These are phyloP conservation scores for Galerucella pusilla DNA, from an alignment of 2,888 invertebrate species.

Conservation along the genomic window DNA sequence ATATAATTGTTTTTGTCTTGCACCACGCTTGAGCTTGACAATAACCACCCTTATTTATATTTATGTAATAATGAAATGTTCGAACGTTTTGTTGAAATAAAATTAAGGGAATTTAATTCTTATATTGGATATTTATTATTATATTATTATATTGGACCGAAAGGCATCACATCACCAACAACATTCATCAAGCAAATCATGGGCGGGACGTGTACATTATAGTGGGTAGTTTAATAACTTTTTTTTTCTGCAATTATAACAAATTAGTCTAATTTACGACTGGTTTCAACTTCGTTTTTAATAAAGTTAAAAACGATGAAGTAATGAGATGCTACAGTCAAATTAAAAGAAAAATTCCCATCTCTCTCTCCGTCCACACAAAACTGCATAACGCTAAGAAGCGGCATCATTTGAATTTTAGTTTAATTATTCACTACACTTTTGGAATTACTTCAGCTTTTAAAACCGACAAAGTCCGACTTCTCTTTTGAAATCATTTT, in stretches of 20 bases:
- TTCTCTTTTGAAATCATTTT: conserved; percentile 1
- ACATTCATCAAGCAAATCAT: not conserved
- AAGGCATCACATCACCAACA: not conserved
- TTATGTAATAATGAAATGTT: no score
- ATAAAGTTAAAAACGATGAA: conserved; percentile 10
- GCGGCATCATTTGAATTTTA: conserved; percentile 4
- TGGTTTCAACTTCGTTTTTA: not conserved
- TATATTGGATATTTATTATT: no score
- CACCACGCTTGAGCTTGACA: no score
- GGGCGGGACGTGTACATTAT: not conserved
- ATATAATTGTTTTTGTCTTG: no score
- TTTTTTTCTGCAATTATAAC: not conserved
- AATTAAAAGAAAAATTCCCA: conserved; percentile 7
- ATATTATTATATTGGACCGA: no score
- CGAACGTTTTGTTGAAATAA: no score
- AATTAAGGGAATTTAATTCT: no score
- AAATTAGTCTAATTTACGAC: not conserved
- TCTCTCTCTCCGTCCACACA: not conserved
- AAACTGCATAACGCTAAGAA: conserved; percentile 14
- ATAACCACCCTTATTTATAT: no score
- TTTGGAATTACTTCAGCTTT: not conserved
- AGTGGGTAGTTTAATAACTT: not conserved
- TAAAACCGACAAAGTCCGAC: not conserved
- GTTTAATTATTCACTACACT: conserved; percentile 15
- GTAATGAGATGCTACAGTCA: conserved; percentile 18